phyloP scores from a whole-genome alignment of 2,797 vertebrate species.

The Chrysocyon brachyurus region DNA sequence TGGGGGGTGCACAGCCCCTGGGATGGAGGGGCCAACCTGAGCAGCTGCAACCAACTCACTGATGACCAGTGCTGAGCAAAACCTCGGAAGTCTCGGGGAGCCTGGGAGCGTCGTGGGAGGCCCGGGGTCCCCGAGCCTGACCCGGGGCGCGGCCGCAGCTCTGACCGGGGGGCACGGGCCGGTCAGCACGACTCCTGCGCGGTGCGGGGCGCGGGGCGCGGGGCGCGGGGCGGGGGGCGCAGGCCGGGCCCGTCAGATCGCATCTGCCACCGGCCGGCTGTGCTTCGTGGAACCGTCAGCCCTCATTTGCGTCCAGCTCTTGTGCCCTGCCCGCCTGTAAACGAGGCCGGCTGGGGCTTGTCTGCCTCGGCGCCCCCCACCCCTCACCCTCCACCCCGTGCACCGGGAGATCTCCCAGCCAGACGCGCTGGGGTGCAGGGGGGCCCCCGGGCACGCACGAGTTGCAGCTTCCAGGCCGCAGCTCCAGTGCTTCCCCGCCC shows the following conservation, averaged over 20 bases:
- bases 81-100: conserved; percentile 88
- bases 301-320: conserved; percentile 98
- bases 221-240: conserved; percentile 93
- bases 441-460: conserved; percentile 89
- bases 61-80: conserved; percentile 95
- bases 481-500: conserved; percentile 79
- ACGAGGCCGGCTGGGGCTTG: conserved; percentile 94
- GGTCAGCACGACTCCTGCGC: no score
- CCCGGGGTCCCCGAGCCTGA: no score
- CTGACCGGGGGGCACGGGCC: no score
- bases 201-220: conserved; percentile 83
- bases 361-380: conserved; percentile 86
- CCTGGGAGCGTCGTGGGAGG: no score
- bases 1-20: conserved; percentile 5
- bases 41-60: conserved; percentile 87
- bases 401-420: conserved; percentile 90
- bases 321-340: conserved; percentile 94
- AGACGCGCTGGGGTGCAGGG: conserved; percentile 84
- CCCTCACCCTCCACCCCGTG: conserved; percentile 83
- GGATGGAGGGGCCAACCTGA: conserved; percentile 73
- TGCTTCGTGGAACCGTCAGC: conserved; percentile 99
- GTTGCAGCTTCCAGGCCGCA: conserved; percentile 92
- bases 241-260: conserved; percentile 96
- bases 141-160: no score
- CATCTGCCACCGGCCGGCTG: conserved; percentile 98